Evolutionary conservation across 2,113 vertebrate species (phyloP).

Genomic region (Melanerpes formicivorus): DNA sequence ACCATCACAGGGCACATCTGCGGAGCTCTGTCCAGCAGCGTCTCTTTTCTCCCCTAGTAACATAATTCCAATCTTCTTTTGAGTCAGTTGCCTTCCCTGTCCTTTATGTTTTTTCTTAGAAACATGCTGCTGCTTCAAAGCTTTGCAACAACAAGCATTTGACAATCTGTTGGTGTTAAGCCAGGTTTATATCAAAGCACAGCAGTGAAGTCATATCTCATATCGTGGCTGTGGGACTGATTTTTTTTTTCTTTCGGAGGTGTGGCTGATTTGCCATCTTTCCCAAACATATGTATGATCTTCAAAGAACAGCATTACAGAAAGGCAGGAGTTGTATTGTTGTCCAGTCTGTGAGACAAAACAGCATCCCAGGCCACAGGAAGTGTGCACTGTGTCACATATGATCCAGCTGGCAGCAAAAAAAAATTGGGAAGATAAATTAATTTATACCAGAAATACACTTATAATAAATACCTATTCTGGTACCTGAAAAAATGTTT

Average conservation of each 20-base stretch:
- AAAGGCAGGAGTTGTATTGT: not conserved
- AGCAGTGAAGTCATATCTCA: constrained; percentile 27
- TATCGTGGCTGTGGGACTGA: not conserved
- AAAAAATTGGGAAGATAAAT: not conserved
- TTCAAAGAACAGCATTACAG: not conserved
- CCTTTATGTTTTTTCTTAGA: constrained; percentile 15
- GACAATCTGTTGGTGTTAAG: constrained; percentile 57
- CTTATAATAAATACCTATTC: not conserved
- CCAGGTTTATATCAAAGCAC: constrained; percentile 65
- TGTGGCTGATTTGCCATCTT: not conserved
- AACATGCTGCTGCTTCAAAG: constrained; percentile 42
- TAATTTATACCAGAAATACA: not conserved
- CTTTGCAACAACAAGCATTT: constrained; percentile 7
- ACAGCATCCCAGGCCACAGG: not conserved
- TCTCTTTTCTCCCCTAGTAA: not conserved
- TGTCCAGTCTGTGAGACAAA: not conserved
- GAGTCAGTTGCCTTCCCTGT: not conserved
- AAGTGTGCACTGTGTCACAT: not conserved
- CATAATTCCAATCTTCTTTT: not conserved
- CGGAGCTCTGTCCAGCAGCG: not conserved
- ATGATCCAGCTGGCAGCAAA: not conserved
- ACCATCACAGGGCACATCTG: not conserved
- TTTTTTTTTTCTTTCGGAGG: constrained; percentile 13
- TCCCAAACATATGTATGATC: not conserved
- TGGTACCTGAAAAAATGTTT: not conserved